Evolutionary conservation across 2,113 vertebrate species (phyloP), one percentile per base, ranked within the genome.

Genomic region (Ammodytes marinus): DNA sequence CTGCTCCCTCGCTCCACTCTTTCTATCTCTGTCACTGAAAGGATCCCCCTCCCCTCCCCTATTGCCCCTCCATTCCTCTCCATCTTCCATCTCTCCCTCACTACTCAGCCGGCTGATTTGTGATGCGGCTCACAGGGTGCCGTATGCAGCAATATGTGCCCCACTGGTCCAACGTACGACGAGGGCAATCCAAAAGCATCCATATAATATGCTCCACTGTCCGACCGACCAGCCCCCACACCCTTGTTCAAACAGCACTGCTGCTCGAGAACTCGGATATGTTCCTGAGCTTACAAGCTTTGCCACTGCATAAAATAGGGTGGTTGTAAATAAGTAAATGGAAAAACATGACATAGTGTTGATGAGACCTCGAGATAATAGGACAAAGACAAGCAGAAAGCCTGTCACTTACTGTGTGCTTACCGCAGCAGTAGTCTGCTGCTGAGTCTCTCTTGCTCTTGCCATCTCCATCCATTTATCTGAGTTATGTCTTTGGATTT

Each of bases 81-180:
- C 55, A 58, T 88, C 87, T 72, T 77, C 82, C 80, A 85, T 88
- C 82, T 75, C 60, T 83, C 74, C 77, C 65, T 85, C 86, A 35
- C 83, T 87, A 75, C 83, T 79, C 83, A 74, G 80, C 61, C 77
- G 75, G 68, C 89, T 91, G 92, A 94, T 95, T 95, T 91, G 88
- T 27, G 84, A 94, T 93, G 93, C 93, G 79, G 87, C 91, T 94
- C 93, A 90, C 92, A 94, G 81, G 85, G 86, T 76, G 83, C 83
- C 71, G 88, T 80, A 93, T 93, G 94, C 92, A 93, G 91, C 92
- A 93, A 86, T 90, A 88, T 87, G 83, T 84, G 52, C 78, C 80
- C 69, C 74, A 27, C 27, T 27, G 45, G 78, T 85, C 77, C 82
- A 39, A 54, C 73, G 76, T 86, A 77, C 69, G 64, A 77, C 69